Conservation (phyloP, 1,140 invertebrate genomes). For the Physella acuta region DNA sequence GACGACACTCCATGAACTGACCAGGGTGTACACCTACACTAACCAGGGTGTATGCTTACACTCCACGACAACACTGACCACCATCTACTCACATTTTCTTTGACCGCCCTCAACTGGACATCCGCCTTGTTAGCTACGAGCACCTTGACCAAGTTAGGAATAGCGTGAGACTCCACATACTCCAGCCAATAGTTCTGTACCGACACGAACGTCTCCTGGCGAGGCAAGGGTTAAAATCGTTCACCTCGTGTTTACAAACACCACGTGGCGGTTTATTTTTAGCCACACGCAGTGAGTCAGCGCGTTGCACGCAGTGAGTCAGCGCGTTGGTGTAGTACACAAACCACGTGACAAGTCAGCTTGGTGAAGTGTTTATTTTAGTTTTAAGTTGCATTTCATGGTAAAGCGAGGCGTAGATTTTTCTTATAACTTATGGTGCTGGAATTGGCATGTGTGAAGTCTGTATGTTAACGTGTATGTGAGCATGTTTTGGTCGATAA, state of each 20-base stretch:
- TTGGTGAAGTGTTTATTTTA: neutral
- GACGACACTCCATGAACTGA: too few species aligned
- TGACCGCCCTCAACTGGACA: neutral
- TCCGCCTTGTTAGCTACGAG: slow-evolving; percentile 1
- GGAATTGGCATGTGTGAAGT: too few species aligned
- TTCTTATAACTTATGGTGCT: too few species aligned
- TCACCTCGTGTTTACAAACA: too few species aligned
- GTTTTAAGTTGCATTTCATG: neutral
- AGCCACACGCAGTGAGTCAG: neutral
- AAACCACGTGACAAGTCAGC: too few species aligned
- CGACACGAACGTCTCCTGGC: neutral
- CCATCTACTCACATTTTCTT: neutral
- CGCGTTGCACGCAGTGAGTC: neutral
- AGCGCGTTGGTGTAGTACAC: too few species aligned
- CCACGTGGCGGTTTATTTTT: neutral
- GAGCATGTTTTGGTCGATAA: too few species aligned
- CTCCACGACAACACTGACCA: too few species aligned
- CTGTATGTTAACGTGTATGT: too few species aligned
- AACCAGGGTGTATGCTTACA: too few species aligned
- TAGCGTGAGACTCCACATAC: neutral
- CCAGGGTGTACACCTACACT: too few species aligned
- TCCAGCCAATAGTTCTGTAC: neutral
- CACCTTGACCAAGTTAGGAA: neutral
- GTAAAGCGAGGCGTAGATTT: neutral
- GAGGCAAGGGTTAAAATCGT: too few species aligned